phyloP scores from a whole-genome alignment of 1,140 invertebrate genomes.

The Pemphigus obesinymphae region DNA sequence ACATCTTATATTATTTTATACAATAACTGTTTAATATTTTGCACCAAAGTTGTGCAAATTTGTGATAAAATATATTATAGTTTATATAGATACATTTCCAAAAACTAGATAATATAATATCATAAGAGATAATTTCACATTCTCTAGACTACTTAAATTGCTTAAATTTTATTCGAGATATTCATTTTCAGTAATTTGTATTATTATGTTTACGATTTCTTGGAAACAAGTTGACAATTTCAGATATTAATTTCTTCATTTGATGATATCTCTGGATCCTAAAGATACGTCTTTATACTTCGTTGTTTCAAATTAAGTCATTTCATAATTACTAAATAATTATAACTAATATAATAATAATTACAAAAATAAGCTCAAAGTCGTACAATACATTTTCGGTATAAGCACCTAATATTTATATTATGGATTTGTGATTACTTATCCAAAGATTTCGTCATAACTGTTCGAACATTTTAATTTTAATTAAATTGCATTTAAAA shows the following conservation, averaged over 20 bases:
- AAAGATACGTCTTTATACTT: not conserved
- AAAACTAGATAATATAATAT: not conserved
- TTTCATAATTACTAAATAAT: not conserved
- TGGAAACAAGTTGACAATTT: not conserved
- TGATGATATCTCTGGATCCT: not conserved
- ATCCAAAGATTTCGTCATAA: too few species aligned
- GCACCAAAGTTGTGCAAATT: not conserved
- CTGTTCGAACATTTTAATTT: too few species aligned
- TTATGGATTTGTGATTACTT: too few species aligned
- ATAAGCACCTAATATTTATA: too few species aligned
- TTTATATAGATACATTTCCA: not conserved
- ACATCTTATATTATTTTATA: not conserved
- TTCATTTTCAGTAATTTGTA: not conserved
- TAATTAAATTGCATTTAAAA: too few species aligned
- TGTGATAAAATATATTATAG: not conserved
- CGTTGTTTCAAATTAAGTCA: not conserved
- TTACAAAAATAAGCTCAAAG: too few species aligned
- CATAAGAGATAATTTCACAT: not conserved
- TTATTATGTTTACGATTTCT: constrained; percentile 7
- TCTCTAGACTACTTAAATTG: not conserved
- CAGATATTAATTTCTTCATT: not conserved
- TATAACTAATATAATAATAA: too few species aligned
- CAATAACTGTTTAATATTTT: not conserved
- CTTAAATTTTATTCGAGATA: constrained; percentile 4
- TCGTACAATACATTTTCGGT: too few species aligned